These are phyloP conservation scores for Caenorhabditis brenneri DNA, from an alignment of 1,140 invertebrate genomes.

Conservation along the genomic window DNA sequence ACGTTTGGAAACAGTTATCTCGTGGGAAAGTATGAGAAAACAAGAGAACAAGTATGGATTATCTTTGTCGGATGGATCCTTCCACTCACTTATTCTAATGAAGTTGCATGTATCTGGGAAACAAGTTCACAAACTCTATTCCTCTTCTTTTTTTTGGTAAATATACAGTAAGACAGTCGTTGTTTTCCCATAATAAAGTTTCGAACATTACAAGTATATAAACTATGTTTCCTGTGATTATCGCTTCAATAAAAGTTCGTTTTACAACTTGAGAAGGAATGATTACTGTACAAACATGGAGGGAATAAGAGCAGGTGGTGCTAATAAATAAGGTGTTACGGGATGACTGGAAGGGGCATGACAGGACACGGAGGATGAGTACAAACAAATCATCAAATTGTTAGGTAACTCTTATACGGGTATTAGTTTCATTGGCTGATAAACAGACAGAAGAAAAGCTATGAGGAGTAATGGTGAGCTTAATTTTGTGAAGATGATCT, in stretches of 20 bases:
- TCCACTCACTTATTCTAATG: conserved; percentile 3
- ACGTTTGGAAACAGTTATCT: neutral
- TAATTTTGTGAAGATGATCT: no score
- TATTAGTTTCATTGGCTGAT: neutral
- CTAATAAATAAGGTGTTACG: conserved; percentile 18
- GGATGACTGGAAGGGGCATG: neutral
- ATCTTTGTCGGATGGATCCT: neutral
- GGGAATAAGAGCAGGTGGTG: neutral
- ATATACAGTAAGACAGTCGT: no score
- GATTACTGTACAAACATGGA: neutral
- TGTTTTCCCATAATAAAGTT: no score
- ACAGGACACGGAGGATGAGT: neutral
- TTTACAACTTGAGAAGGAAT: neutral
- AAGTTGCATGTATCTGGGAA: neutral
- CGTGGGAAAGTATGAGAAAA: neutral
- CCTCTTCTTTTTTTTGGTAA: no score
- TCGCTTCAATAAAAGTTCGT: no score
- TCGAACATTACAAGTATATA: no score
- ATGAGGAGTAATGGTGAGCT: neutral
- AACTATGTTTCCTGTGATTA: no score
- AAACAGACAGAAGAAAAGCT: neutral
- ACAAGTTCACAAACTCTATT: no score
- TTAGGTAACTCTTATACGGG: neutral
- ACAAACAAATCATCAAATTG: conserved; percentile 34
- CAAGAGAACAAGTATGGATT: neutral